Conservation (phyloP, 2,888 invertebrate genomes). For the Agriotes lineatus region DNA sequence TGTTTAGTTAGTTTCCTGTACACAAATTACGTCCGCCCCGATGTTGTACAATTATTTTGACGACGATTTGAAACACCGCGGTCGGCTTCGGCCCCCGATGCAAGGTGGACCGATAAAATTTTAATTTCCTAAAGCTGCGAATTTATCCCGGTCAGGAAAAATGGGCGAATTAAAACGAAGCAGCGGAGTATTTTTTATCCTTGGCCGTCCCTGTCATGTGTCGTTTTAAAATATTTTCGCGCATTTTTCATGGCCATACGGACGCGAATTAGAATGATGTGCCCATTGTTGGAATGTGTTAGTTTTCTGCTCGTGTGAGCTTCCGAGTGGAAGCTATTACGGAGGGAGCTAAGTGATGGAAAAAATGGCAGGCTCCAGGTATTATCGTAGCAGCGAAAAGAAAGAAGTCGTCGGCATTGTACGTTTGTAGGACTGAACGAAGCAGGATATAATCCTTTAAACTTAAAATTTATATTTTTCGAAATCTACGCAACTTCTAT, state of each 20-base stretch:
- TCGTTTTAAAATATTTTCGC: constrained; percentile 11
- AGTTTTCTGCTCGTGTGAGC: too few relatives aligned
- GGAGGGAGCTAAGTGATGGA: too few relatives aligned
- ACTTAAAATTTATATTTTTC: too few relatives aligned
- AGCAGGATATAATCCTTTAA: too few relatives aligned
- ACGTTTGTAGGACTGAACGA: too few relatives aligned
- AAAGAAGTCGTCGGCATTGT: too few relatives aligned
- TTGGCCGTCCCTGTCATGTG: constrained; percentile 3
- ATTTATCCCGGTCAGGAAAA: background rate
- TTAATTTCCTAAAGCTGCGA: background rate
- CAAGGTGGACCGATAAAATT: background rate
- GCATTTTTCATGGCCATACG: constrained; percentile 7
- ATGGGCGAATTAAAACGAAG: constrained; percentile 8
- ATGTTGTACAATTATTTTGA: too few relatives aligned
- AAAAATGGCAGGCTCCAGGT: too few relatives aligned
- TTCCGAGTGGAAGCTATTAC: too few relatives aligned
- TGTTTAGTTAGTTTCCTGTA: background rate
- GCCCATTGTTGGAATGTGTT: too few relatives aligned
- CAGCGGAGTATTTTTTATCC: constrained; percentile 2
- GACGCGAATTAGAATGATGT: background rate
- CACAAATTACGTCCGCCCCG: background rate
- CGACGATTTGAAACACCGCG: background rate
- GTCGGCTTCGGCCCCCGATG: background rate
- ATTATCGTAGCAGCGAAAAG: too few relatives aligned
- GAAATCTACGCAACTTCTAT: too few relatives aligned